These are phyloP conservation scores for Rhodophaea formosa DNA, from an alignment of 2,888 invertebrate species.

Conservation along the genomic window DNA sequence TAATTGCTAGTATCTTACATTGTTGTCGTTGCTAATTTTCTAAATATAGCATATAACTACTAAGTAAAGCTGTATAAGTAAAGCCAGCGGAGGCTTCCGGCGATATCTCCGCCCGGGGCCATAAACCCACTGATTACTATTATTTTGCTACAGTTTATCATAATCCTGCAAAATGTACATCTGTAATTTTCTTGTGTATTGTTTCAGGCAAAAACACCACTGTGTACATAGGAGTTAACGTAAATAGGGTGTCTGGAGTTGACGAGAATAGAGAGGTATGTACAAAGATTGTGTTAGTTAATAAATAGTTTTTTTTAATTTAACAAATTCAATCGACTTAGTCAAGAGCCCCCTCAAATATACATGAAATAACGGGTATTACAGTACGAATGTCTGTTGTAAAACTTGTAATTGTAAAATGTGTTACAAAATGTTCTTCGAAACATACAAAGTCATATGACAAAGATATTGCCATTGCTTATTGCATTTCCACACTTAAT, in stretches of 20 bases:
- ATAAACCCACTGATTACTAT: conserved; percentile 45
- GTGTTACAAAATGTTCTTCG: too few relatives aligned
- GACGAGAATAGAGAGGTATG: conserved; percentile 84
- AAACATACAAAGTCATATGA: too few relatives aligned
- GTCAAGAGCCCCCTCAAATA: too few relatives aligned
- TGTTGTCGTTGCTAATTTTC: conserved; percentile 14
- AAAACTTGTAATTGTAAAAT: too few relatives aligned
- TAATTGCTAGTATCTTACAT: not conserved
- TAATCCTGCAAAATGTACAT: conserved; percentile 29
- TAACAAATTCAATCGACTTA: too few relatives aligned
- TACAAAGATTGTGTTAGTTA: conserved; percentile 22
- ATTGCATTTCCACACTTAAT: too few relatives aligned
- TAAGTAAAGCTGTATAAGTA: conserved; percentile 16
- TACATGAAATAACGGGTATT: too few relatives aligned
- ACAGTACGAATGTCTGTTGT: too few relatives aligned
- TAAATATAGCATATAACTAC: conserved; percentile 25
- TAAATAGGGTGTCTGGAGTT: conserved; percentile 83
- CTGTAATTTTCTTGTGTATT: conserved; percentile 25
- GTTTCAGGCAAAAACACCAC: conserved; percentile 80
- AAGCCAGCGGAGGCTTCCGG: conserved; percentile 33
- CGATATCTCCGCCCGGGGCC: conserved; percentile 46
- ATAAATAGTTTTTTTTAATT: too few relatives aligned
- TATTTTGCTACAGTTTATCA: conserved; percentile 34
- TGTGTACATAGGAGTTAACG: conserved; percentile 82
- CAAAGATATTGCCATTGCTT: too few relatives aligned